phyloP scores from a whole-genome alignment of 2,113 vertebrate genomes.

The Alosa alosa region DNA sequence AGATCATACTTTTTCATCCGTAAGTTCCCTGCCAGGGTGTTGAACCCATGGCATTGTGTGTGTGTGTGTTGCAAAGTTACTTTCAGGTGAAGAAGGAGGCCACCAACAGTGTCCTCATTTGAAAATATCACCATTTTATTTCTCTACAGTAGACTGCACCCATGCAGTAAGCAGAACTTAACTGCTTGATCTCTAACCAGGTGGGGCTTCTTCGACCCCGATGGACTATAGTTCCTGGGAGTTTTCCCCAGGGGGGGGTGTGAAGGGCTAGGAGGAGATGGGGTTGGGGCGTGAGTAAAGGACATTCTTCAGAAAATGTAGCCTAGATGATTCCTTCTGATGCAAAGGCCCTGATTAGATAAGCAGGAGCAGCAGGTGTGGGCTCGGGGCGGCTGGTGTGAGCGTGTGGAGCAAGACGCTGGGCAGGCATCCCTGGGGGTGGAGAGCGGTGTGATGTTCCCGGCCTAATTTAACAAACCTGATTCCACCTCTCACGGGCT shows the following conservation, averaged over 20 bases:
- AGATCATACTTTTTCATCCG: not conserved
- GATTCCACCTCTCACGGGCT: conserved; percentile 3
- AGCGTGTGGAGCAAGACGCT: not conserved
- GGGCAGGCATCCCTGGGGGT: not conserved
- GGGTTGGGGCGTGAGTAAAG: not conserved
- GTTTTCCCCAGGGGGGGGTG: not conserved
- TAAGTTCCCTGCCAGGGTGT: not conserved
- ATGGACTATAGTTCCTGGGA: not conserved
- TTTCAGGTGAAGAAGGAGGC: not conserved
- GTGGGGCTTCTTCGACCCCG: not conserved
- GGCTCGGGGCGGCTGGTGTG: not conserved
- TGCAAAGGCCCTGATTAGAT: not conserved
- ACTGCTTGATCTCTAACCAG: not conserved
- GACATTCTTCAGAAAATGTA: not conserved
- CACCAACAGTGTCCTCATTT: not conserved
- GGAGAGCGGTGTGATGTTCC: not conserved
- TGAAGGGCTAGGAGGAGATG: not conserved
- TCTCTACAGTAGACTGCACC: no score
- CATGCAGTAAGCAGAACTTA: not conserved
- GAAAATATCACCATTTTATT: not conserved
- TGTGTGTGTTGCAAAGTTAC: not conserved
- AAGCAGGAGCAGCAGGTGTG: not conserved
- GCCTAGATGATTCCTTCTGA: not conserved
- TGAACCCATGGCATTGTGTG: not conserved
- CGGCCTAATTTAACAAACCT: not conserved